Evolutionary conservation across 2,888 invertebrate species (phyloP), one percentile per base, ranked within the genome.

Genomic region (Phorcus lineatus): DNA sequence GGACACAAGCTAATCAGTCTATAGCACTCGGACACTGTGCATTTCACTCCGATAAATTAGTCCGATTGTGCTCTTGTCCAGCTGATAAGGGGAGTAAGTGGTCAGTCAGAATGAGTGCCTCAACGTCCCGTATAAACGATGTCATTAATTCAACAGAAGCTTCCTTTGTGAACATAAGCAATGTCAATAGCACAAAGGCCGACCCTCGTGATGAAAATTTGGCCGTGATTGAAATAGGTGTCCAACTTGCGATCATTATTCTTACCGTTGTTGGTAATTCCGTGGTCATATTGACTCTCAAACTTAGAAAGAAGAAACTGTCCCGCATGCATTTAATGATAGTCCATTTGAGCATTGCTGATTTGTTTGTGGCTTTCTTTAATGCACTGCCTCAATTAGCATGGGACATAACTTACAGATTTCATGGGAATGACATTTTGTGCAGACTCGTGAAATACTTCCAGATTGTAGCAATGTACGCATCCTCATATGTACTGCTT

Each of bases 261-360:
- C 57, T 84, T n/a, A 82, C 84, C 13, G 74, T 84, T 9, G 67
- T 74, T 47, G 84, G 84, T 66, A 95, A 95, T 89, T 91, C 93
- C 9, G 93, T 94, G 17, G 95, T 95, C 1, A 91, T 95, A 36
- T 88, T 95, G 55, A 94, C 95, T 11, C 93, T 95, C 67, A 94
- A 94, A 91, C 91, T 94, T 16, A 92, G 95, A 70, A 91, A 94
- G 40, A 94, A 94, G 86, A 95, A 95, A 88, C 92, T 95, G 28
- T 95, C 95, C 7, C 94, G 95, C 55, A 95, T 96, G 95, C 95
- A 95, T 90, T 95, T 95, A 90, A 95, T 96, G 91, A 95, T 96
- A 84, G 93, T 95, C 55, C 95, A 96, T 89, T 93, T 96, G 80
- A 95, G 95, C 87, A 93, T 95, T 66, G 95, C 96, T 1, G 96